Conservation (phyloP, 2,113 vertebrate genomes). For the Megatriorchis doriae region DNA sequence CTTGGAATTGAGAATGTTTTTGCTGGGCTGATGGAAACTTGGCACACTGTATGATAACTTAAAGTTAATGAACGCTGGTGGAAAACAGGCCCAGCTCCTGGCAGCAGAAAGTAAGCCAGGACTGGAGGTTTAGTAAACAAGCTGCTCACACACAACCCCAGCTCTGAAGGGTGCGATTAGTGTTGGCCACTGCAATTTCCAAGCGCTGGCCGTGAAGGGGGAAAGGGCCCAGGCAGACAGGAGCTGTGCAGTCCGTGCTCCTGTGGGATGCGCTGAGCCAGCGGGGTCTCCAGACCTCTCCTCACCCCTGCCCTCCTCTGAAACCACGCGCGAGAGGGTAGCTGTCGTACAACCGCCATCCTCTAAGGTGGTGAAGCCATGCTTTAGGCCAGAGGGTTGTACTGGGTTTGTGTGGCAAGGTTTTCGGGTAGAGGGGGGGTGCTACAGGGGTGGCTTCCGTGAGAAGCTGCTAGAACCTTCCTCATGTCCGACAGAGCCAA, state of each 20-base stretch:
- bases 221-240: not conserved
- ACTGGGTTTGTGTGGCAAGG: too few species aligned
- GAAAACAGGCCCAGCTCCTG: conserved; percentile 45
- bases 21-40: conserved; percentile 49
- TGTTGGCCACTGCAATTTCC: not conserved
- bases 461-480: too few species aligned
- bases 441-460: too few species aligned
- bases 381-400: not conserved
- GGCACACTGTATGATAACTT: conserved; percentile 14
- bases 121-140: conserved; percentile 33
- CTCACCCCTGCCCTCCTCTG: not conserved
- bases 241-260: not conserved
- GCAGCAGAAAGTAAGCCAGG: not conserved
- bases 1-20: conserved; percentile 42
- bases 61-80: conserved; percentile 30
- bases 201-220: not conserved
- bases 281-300: not conserved
- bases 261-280: not conserved
- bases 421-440: too few species aligned
- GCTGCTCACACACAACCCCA: not conserved
- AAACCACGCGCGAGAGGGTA: rapidly evolving
- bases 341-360: not conserved
- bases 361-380: not conserved
- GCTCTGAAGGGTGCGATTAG: not conserved
- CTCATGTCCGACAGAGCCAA: too few species aligned